Base-by-base conservation (phyloP, 2,797 vertebrate genomes). In the Varecia variegata region DNA sequence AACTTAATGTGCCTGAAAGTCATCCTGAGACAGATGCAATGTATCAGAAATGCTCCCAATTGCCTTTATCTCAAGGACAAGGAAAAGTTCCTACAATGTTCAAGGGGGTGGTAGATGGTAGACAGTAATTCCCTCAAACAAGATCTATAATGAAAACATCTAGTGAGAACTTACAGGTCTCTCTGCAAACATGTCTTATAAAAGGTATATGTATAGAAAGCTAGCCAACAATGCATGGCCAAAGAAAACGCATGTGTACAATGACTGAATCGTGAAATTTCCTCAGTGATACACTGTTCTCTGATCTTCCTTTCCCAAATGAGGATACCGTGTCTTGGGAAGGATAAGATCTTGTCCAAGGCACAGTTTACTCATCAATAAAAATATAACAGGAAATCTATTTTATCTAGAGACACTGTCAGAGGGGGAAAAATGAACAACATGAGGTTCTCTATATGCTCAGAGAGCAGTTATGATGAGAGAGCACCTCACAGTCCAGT, bases 61-160 rank as follows among this genome's bases (percentile, higher is more conserved):
- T 90, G 60, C 38, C 60, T 90, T 93, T 95, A 50, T 90, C 84
- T 96, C 67, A 96, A 83, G 43, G 87, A 95, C 21, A 94, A 89
- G 83, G 54, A 94, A 94, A 74, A 95, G 32, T 60, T 87, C 15
- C n/a, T 50, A 81, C 17, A 32, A 85, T 43, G 17, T 71, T 86
- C 54, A 35, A 83, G 32, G 32, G 60, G 77, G 89, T 15, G 38
- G 11, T 5, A 17, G 4, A 30, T 4, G 6, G 17, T 10, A 7
- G 32, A 65, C 23, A 65, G 35, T 58, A 67, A 88, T 92, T 50
- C 7, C 47, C 20, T 5, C 43, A 92, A n/a, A 70, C 6, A 43
- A 90, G 13, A 83, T 47, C 38, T 86, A 14, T 27, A 88, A 79
- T 56, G 56, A 74, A 74, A 95, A 79, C 7, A n/a, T 54, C 8